phyloP scores from a whole-genome alignment of 2,888 invertebrate species.

The Pilophorus perplexus region DNA sequence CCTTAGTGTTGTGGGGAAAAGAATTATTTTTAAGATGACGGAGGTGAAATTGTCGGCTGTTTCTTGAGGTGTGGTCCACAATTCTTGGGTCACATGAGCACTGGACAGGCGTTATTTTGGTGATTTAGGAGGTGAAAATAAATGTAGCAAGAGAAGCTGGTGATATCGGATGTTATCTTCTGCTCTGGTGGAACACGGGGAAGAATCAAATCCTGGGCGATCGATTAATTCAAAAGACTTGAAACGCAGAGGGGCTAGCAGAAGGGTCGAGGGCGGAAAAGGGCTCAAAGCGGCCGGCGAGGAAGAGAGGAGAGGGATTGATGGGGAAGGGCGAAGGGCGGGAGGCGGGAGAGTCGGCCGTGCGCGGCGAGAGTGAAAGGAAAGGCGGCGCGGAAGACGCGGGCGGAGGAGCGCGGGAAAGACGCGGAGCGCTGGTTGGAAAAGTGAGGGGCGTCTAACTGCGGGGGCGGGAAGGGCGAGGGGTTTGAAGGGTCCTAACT shows the following conservation, averaged over 20 bases:
- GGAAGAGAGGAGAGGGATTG: background rate
- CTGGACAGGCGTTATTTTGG: no score
- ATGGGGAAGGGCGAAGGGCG: background rate
- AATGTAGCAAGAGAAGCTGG: no score
- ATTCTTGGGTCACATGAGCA: no score
- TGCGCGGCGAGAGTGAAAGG: background rate
- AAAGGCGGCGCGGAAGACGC: background rate
- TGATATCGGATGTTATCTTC: no score
- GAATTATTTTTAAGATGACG: no score
- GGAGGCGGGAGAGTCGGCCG: background rate
- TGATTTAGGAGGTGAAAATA: no score
- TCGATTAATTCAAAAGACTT: conserved; percentile 22
- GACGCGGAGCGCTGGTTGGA: background rate
- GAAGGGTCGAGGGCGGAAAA: conserved; percentile 1
- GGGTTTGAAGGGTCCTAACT: background rate
- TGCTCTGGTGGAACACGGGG: conserved; percentile 12
- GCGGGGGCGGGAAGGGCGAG: background rate
- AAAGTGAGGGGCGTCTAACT: background rate
- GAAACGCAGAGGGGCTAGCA: conserved; percentile 10
- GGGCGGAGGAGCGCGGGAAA: background rate
- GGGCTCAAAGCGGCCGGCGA: no score
- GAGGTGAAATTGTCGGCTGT: no score
- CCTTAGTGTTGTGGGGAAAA: no score
- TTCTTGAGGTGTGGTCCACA: no score
- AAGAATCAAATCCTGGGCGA: conserved; percentile 17